Percentiles rank a stretch among this genome's conserved stretches.
phyloP scores from a whole-genome alignment of 2,797 vertebrate genomes.

The Anas georgica region DNA sequence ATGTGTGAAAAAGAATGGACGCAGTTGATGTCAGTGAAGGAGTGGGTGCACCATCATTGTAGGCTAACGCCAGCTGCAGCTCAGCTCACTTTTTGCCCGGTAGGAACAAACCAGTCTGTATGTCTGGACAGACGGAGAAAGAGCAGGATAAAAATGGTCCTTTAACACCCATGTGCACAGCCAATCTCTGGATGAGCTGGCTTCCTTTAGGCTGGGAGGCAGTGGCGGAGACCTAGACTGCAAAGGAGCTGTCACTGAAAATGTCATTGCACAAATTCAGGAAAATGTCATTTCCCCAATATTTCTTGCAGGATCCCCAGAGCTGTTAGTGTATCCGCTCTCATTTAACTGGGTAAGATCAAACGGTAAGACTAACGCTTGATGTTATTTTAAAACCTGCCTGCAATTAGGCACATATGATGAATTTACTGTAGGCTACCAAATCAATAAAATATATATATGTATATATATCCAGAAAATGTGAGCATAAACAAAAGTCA shows the following conservation, averaged over 20 bases:
- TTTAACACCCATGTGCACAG: too few relatives aligned
- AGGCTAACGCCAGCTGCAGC: neutral
- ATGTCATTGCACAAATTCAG: neutral
- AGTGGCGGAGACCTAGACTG: neutral
- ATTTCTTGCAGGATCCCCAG: neutral
- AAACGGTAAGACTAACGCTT: neutral
- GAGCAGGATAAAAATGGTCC: neutral
- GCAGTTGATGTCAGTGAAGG: neutral
- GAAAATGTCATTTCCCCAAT: rapidly evolving
- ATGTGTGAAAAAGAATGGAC: too few relatives aligned
- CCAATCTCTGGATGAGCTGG: too few relatives aligned
- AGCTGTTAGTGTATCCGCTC: neutral
- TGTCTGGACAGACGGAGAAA: rapidly evolving
- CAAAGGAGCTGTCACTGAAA: neutral
- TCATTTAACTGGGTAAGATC: neutral
- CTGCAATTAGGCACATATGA: neutral
- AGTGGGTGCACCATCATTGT: rapidly evolving
- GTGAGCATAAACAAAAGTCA: neutral
- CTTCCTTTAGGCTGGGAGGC: neutral
- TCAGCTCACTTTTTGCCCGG: neutral
- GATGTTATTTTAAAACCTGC: neutral
- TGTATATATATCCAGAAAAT: neutral
- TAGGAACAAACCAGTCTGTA: neutral
- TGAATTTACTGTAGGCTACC: neutral
- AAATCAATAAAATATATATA: neutral